Evolutionary conservation across 2,113 vertebrate genomes (phyloP), one percentile per base, ranked within the genome.

Genomic region (Peucedramus taeniatus): DNA sequence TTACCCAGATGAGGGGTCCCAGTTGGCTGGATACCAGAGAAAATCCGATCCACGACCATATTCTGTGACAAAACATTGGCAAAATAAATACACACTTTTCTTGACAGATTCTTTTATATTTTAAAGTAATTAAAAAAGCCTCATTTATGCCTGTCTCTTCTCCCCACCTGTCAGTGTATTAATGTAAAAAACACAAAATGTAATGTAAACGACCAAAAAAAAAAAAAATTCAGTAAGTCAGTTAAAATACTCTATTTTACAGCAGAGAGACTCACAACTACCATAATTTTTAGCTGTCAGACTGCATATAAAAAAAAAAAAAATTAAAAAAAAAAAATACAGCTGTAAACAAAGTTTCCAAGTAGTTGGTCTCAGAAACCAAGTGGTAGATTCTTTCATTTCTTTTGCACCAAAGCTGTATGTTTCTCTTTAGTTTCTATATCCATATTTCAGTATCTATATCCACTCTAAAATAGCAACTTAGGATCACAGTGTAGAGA

Each of bases 21-120:
- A 7, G 99, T 99, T 5, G 99, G 99, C 96, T 99, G 99, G 96
- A 99, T 99, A 68, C 99, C 99, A 2, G 99, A 99, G 97, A 99
- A 99, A 9, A 99, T 97, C 1, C 98, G 98, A 5, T 96, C 95
- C 66, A 57, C 0, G 1, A 71, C 50, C 47, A 59, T 33, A 37
- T 94, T 97, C 98, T 98, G 96, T 47, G 91, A 96, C 21, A 92
- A 93, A 88, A 37, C 27, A 91, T 78, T 54, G 30, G 54, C 40
- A 87, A 91, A 68, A 82, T 91, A 71, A 96, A 69, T 30, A 74
- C 24, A 64, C 1, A 1, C 7, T 5, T 18, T 45, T 63, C 70
- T 51, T 84, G 0, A 42, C 24, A 83, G 15, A 40, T 53, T 63
- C 18, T 64, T 91, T 35, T 28, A 4, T 24, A 53, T 63, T 92